Base-by-base conservation (phyloP, 35 echinoderm and acorn worm genomes). In the Anneissia japonica region DNA sequence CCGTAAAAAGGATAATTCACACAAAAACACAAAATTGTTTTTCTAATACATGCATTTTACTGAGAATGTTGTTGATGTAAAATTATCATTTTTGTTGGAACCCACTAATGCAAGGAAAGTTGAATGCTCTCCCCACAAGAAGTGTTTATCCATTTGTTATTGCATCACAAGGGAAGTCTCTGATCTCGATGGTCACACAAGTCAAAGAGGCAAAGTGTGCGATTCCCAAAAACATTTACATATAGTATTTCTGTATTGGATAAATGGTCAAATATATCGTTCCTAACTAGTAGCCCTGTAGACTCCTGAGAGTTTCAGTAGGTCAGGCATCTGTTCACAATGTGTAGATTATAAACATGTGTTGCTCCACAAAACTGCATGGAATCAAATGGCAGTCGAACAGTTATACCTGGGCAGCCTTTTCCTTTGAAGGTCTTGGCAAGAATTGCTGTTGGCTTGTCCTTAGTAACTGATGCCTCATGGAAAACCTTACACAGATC, bases 401-500 rank as follows among this genome's bases (percentile, higher is more conserved):
- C n/a, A n/a, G n/a, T 13, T n/a, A 38, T 82, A 99, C 96, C 96
- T 89, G 88, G 85, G 45, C 82, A 84, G 19, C 96, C 96, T 19
- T 90, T 87, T 85, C 96, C 96, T 83, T 99, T 99, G 89, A 91
- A 89, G 17, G 96, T 99, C 84, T 99, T 99, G 34, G 96, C 96
- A 1, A 99, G 46, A 73, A 99, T 91, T 77, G 85, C 89, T 23
- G 96, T 91, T 13, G 96, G 96, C 83, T 86, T 99, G 73, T 40
- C 92, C 45, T 91, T 99, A 30, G 87, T 80, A 12, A 84, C 89
- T 0, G 77, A 72, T 40, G 92, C 96, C 37, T 91, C 89, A 88
- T 94, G 84, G 75, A 99, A 81, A 30, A 92, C 89, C 84, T 86
- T 89, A 55, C 86, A 90, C 19, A 99, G 56, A 31, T 73, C 92